These are phyloP conservation scores for Sterna hirundo DNA, from an alignment of 2,113 vertebrate species.

Conservation along the genomic window DNA sequence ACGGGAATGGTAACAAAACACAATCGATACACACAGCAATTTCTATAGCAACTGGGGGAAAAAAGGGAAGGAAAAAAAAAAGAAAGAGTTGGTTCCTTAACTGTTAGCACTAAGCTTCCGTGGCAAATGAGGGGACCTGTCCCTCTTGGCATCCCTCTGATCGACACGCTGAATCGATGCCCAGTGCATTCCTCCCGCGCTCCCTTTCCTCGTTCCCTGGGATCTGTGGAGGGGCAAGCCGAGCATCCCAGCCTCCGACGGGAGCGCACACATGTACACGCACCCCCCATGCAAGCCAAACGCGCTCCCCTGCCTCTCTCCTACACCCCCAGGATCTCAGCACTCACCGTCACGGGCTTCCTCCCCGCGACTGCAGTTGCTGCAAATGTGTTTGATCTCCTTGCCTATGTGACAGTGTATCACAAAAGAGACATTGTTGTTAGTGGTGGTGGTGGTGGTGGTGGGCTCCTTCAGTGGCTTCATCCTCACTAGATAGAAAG, in stretches of 20 bases:
- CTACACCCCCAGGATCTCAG: conserved; percentile 34
- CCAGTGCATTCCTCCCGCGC: neutral
- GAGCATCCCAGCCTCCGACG: conserved; percentile 4
- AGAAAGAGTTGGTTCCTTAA: conserved; percentile 5
- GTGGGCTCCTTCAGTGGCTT: conserved; percentile 88
- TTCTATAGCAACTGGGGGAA: conserved; percentile 9
- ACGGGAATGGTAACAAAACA: neutral
- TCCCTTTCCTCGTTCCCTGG: conserved; percentile 14
- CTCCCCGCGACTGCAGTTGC: conserved; percentile 96
- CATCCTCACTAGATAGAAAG: conserved; percentile 91
- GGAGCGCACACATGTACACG: neutral
- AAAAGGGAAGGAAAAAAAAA: neutral
- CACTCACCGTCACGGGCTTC: conserved; percentile 93
- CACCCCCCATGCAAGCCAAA: neutral
- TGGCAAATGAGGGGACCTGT: conserved; percentile 24
- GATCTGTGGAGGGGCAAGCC: neutral
- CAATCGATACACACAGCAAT: conserved; percentile 21
- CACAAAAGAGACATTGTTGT: conserved; percentile 91
- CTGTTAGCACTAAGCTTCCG: neutral
- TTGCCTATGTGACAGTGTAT: conserved; percentile 97
- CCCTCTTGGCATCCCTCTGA: conserved; percentile 30
- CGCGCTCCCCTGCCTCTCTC: conserved; percentile 13
- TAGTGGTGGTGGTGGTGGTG: conserved; percentile 70
- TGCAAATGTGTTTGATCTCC: conserved; percentile 99
- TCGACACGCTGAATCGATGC: conserved; percentile 1